A percentile compares a stretch with the other conserved stretches of the same genome.
Conservation (phyloP, 2,888 invertebrate genomes). For the Rhogogaster chlorosoma region DNA sequence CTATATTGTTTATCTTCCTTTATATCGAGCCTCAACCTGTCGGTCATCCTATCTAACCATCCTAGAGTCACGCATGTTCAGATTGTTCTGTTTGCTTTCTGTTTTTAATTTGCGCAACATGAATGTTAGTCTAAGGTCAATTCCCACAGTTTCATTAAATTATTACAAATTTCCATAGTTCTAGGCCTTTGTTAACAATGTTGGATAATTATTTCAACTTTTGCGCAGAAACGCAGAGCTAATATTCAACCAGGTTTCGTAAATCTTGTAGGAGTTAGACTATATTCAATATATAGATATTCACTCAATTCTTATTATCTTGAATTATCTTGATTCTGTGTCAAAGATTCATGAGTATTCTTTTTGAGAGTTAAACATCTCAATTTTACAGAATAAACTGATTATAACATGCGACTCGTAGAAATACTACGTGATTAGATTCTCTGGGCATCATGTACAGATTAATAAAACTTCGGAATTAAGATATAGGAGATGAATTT, state of each 20-base stretch:
- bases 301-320: not conserved
- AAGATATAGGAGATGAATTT: not conserved
- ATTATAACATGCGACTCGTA: not conserved
- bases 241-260: too few relatives aligned
- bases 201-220: not conserved
- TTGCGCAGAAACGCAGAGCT: not conserved
- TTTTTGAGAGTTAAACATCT: not conserved
- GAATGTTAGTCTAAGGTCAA: slow-evolving; percentile 32
- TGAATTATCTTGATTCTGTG: not conserved
- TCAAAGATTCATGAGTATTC: not conserved
- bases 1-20: slow-evolving; percentile 76
- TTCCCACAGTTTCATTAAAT: slow-evolving; percentile 13
- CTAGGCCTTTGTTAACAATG: not conserved
- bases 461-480: not conserved
- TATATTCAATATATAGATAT: not conserved
- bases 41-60: slow-evolving; percentile 75
- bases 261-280: not conserved
- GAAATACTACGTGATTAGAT: not conserved
- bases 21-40: slow-evolving; percentile 74
- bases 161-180: not conserved
- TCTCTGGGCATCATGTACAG: not conserved
- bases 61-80: slow-evolving; percentile 75
- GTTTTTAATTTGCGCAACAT: slow-evolving; percentile 55
- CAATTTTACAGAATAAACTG: not conserved
- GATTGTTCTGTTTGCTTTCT: slow-evolving; percentile 70